A percentile compares a stretch with the other conserved stretches of the same genome.
Evolutionary conservation across 37 sponge, comb jelly and placozoan genomes (phyloP).

Genomic region (Spongilla lacustris): DNA sequence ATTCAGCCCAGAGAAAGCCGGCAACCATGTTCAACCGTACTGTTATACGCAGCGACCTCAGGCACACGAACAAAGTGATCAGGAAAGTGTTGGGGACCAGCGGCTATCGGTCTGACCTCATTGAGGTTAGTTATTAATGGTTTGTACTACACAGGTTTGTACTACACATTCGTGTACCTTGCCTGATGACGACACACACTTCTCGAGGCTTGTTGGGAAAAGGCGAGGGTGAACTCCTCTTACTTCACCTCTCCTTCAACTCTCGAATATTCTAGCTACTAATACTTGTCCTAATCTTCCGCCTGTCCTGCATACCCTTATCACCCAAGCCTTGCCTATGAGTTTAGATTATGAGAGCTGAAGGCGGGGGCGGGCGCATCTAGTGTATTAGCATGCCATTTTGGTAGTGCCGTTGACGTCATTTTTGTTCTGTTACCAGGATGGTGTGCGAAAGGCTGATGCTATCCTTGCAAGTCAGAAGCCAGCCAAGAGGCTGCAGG

Average conservation of each 20-base stretch:
- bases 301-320: conserved; percentile 4
- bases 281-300: background rate
- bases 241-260: background rate
- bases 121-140: conserved; percentile 45
- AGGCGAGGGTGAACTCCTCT: conserved; percentile 14
- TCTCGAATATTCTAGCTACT: conserved; percentile 6
- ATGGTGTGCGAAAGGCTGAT: conserved; percentile 76
- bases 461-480: conserved; percentile 63
- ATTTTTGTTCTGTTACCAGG: conserved; percentile 10
- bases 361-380: conserved; percentile 14
- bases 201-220: conserved; percentile 13
- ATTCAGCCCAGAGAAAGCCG: conserved; percentile 8
- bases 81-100: conserved; percentile 63
- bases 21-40: conserved; percentile 17
- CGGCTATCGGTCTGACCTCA: conserved; percentile 64
- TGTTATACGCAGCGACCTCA: conserved; percentile 36
- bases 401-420: background rate
- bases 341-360: conserved; percentile 83
- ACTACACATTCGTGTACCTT: background rate
- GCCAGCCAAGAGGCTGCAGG: conserved; percentile 39
- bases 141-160: background rate
- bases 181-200: conserved; percentile 46
- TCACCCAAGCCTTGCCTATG: conserved; percentile 34
- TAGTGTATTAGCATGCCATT: background rate
- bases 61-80: conserved; percentile 45